phyloP scores from a whole-genome alignment of 2,888 invertebrate species.

The Plagodis dolabraria region DNA sequence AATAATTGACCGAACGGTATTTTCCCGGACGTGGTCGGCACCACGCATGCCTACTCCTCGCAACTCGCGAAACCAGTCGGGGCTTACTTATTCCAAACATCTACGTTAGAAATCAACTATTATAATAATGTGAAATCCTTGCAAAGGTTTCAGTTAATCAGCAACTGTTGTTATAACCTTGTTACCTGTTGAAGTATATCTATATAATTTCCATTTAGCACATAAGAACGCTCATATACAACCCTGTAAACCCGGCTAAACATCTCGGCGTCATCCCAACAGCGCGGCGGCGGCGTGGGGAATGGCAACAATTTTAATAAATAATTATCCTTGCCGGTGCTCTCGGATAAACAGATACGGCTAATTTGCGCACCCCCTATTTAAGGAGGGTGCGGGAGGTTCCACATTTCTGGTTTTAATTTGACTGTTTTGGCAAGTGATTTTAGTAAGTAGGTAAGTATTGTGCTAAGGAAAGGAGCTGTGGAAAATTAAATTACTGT shows the following conservation, averaged over 20 bases:
- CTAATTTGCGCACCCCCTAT: slow-evolving; percentile 53
- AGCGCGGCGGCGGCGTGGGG: slow-evolving; percentile 33
- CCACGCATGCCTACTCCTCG: too few species aligned
- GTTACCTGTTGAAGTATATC: background rate
- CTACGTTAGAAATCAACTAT: too few species aligned
- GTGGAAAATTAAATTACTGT: too few species aligned
- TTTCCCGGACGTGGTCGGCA: too few species aligned
- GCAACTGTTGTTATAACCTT: too few species aligned
- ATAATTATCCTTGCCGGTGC: slow-evolving; percentile 68
- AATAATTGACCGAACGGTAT: too few species aligned
- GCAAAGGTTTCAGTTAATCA: too few species aligned
- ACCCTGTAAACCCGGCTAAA: slow-evolving; percentile 12
- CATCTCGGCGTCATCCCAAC: slow-evolving; percentile 22
- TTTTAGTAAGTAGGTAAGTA: background rate
- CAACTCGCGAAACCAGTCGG: too few species aligned
- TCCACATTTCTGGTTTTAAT: slow-evolving; percentile 5
- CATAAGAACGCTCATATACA: background rate
- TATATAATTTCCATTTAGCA: background rate
- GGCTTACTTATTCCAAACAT: too few species aligned
- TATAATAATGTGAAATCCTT: too few species aligned
- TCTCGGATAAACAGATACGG: slow-evolving; percentile 64
- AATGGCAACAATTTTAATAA: slow-evolving; percentile 77
- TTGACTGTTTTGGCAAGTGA: slow-evolving; percentile 1
- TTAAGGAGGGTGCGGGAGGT: slow-evolving; percentile 17
- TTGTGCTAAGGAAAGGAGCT: too few species aligned